Base-by-base conservation (phyloP, 2,797 vertebrate species). In the Cuniculus paca region DNA sequence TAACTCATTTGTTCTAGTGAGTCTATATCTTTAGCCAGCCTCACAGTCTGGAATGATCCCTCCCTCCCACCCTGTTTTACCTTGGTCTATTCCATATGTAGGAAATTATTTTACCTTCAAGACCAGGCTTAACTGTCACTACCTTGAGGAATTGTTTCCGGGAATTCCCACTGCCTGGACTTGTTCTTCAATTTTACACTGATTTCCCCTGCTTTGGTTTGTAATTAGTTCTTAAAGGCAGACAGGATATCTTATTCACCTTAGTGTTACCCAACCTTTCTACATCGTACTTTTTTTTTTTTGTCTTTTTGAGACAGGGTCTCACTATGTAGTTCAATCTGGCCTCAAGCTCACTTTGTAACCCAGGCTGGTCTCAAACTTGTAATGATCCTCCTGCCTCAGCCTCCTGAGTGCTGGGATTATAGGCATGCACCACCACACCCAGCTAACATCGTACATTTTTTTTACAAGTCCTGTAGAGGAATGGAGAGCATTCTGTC, bases 71-170 rank as follows among this genome's bases (percentile, higher is more conserved):
- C n/a, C 54, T 45, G 28, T 54, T n/a, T 52, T 77, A 42, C 45
- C 36, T 85, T 60, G 36, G 17, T 84, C 61, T 45, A 20, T 50
- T 80, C 13, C 56, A 26, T 63, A 20, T 60, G 58, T 52, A 42
- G 45, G 87, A 91, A 50, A 48, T 28, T 36, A 34, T 82, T 68
- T 87, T 77, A 63, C 14, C 39, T 95, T 89, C 20, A 92, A 95
- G 28, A n/a, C 31, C 42, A 63, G 80, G 52, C 24, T 95, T 79
- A 88, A 54, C 50, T 82, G 52, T 65, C 4, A n/a, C 12, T 48
- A 52, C 60, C 83, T 94, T 36, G 72, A 85, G 61, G 48, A 95
- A 93, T n/a, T 81, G 9, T 90, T 94, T 94, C 93, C 60, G 24
- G 36, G 90, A 91, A 78, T 87, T 85, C 54, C 3, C 36, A 78